phyloP scores from a whole-genome alignment of 2,888 invertebrate genomes.

The Eugnorisma glareosa region DNA sequence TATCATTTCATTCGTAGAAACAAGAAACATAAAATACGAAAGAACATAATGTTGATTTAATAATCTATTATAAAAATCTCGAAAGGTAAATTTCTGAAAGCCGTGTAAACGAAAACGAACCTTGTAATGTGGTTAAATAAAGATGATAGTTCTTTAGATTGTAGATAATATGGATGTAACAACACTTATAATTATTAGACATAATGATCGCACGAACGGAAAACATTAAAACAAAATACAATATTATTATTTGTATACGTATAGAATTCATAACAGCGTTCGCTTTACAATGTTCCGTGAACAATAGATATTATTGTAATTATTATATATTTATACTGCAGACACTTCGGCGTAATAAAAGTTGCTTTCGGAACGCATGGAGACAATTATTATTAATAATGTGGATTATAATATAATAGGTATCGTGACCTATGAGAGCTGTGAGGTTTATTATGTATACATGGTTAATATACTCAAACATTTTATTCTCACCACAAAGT shows the following conservation, averaged over 20 bases:
- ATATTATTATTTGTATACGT: slow-evolving; percentile 72
- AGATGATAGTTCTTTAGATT: slow-evolving; percentile 31
- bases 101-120: slow-evolving; percentile 20
- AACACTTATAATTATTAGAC: slow-evolving; percentile 69
- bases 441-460: not conserved
- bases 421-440: slow-evolving; percentile 15
- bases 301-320: slow-evolving; percentile 80
- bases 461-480: not conserved
- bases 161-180: slow-evolving; percentile 38
- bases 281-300: slow-evolving; percentile 71
- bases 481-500: not conserved
- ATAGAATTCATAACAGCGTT: slow-evolving; percentile 70
- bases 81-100: slow-evolving; percentile 41
- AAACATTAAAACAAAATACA: slow-evolving; percentile 67
- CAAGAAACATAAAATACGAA: slow-evolving; percentile 49
- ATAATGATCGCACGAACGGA: slow-evolving; percentile 62
- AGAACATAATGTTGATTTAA: slow-evolving; percentile 65
- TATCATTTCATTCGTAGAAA: slow-evolving; percentile 52
- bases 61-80: slow-evolving; percentile 66
- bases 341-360: slow-evolving; percentile 59
- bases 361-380: slow-evolving; percentile 42
- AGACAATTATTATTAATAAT: slow-evolving; percentile 31
- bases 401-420: slow-evolving; percentile 40
- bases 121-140: not conserved
- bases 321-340: slow-evolving; percentile 51